Evolutionary conservation across 2,113 vertebrate species (phyloP), one percentile per base, ranked within the genome.

Genomic region (Cromileptes altivelis): DNA sequence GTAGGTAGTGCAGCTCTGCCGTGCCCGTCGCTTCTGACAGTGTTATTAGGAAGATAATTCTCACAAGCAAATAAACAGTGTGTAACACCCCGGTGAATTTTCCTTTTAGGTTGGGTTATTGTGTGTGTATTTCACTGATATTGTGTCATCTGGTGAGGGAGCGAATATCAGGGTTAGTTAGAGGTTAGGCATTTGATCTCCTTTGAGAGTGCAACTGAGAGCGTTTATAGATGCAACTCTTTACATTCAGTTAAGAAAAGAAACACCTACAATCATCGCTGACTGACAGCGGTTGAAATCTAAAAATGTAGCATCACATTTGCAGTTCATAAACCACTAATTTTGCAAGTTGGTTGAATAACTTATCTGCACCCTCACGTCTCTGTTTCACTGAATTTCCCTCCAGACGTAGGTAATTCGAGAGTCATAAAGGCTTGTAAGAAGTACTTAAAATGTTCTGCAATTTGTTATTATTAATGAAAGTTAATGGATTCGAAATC

Each of bases 71-170:
- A 90, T 76, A 90, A 84, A 89, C 82, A 74, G 78, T 63, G 61
- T 65, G 73, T 58, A 53, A 84, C 62, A 84, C 57, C 58, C 62
- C 33, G 86, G 70, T 86, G 78, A 75, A 45, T 78, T 87, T 83
- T 75, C 57, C 50, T 85, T 79, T 89, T 78, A 78, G 79, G 79
- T 85, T 68, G 57, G 60, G 21, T 85, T 89, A 90, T 82, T 93
- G 78, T 85, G 68, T 69, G 70, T 73, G 78, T 81, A 80, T 88
- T 91, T 90, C 76, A 75, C 78, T 78, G 76, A 77, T 91, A 84
- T 91, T 89, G 82, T 91, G 87, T 91, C 88, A 85, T 90, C 77
- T 77, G 74, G 68, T 30, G 64, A 83, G 58, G 62, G 63, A 81
- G 77, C 17, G 81, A 84, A 85, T 61, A 82, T 81, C 53, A 57